These are phyloP conservation scores for Aplysina aerophoba DNA, from an alignment of 37 sponge, comb jelly and placozoan species.

Conservation along the genomic window DNA sequence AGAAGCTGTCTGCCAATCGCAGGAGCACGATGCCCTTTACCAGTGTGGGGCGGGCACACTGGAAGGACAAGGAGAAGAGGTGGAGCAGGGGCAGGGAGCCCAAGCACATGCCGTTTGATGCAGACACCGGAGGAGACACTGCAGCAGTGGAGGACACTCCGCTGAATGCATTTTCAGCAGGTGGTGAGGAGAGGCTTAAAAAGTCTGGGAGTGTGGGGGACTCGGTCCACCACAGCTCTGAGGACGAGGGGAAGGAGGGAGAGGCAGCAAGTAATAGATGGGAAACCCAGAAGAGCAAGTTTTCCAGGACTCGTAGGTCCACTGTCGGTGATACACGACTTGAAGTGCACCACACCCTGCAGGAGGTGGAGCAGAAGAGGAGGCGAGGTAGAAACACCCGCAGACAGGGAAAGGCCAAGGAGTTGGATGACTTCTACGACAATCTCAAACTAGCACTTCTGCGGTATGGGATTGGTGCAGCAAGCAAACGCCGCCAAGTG, in stretches of 20 bases:
- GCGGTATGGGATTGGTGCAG: background rate
- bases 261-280: background rate
- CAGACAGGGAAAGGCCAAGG: background rate
- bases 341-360: background rate
- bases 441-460: background rate
- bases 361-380: background rate
- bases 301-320: background rate
- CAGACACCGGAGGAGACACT: background rate
- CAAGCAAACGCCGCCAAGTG: background rate
- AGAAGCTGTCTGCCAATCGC: too few species aligned
- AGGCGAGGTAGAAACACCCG: background rate
- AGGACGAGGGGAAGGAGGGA: background rate
- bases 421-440: background rate
- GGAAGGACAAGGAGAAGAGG: background rate
- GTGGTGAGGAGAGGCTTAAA: background rate
- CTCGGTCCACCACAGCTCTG: background rate
- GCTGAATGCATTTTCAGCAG: background rate
- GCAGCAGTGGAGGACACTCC: background rate
- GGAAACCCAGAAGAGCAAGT: background rate
- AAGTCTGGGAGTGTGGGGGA: constrained; percentile 7
- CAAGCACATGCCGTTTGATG: background rate
- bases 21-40: too few species aligned
- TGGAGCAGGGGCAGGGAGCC: background rate
- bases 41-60: background rate
- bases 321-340: background rate